Evolutionary conservation across 2,113 vertebrate species (phyloP).

Genomic region (Muntiacus muntjak): DNA sequence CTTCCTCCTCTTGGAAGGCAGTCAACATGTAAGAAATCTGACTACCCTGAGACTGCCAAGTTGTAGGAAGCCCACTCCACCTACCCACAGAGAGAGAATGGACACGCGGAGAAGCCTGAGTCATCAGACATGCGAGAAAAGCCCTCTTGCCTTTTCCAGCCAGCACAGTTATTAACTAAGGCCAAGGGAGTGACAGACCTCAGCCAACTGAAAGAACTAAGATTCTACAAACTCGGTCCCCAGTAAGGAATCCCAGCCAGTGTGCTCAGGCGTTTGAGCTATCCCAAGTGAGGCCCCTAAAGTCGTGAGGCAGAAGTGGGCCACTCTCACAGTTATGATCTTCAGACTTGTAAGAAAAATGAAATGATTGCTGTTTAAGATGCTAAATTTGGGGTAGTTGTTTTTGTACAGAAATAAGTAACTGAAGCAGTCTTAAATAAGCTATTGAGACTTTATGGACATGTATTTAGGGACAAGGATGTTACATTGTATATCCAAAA

Average conservation of each 20-base stretch:
- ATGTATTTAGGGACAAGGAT: not conserved
- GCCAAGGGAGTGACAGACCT: not conserved
- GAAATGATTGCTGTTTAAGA: not conserved
- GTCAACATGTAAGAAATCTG: not conserved
- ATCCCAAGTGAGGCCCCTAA: not conserved
- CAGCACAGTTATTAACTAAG: not conserved
- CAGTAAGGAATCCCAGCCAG: not conserved
- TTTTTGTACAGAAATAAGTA: not conserved
- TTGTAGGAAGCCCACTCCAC: not conserved
- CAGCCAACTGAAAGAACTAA: not conserved
- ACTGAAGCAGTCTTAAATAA: conserved; percentile 5
- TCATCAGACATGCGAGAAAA: not conserved
- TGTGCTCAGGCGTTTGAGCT: not conserved
- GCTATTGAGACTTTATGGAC: not conserved
- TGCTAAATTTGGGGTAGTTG: not conserved
- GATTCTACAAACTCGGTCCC: not conserved
- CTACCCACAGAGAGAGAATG: not conserved
- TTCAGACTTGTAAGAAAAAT: not conserved
- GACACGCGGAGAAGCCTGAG: not conserved
- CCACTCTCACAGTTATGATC: not conserved
- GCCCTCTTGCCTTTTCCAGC: not conserved
- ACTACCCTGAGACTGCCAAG: not conserved
- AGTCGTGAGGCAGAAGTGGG: not conserved
- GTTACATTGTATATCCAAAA: not conserved
- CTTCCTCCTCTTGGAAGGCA: not conserved